Conservation (phyloP, 2,113 vertebrate genomes). For the Narcine bancroftii region DNA sequence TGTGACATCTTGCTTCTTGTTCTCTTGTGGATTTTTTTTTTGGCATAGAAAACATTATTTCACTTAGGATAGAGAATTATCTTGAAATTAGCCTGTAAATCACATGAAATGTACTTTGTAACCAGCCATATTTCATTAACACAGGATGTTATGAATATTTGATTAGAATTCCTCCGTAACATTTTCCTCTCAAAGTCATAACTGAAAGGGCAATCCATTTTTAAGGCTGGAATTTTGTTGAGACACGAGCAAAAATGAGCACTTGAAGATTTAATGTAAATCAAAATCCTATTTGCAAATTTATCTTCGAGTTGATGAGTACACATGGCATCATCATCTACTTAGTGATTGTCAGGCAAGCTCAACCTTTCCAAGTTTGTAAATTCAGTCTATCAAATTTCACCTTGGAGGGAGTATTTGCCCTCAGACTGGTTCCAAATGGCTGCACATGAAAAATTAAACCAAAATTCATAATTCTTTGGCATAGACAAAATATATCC, state of each 20-base stretch:
- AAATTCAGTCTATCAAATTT: background rate
- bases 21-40: too few relatives aligned
- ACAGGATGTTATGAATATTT: background rate
- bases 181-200: background rate
- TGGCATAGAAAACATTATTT: background rate
- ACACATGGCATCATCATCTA: background rate
- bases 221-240: background rate
- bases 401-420: background rate
- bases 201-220: background rate
- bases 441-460: background rate
- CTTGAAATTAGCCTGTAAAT: background rate
- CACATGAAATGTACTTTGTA: background rate
- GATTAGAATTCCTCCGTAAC: background rate
- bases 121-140: background rate
- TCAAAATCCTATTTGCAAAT: background rate
- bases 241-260: background rate
- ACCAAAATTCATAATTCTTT: too few relatives aligned
- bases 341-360: background rate
- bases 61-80: background rate
- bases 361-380: background rate
- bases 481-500: too few relatives aligned
- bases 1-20: background rate
- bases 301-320: background rate
- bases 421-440: background rate
- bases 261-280: background rate